Conservation (phyloP, 2,888 invertebrate genomes). For the Spisula solida region DNA sequence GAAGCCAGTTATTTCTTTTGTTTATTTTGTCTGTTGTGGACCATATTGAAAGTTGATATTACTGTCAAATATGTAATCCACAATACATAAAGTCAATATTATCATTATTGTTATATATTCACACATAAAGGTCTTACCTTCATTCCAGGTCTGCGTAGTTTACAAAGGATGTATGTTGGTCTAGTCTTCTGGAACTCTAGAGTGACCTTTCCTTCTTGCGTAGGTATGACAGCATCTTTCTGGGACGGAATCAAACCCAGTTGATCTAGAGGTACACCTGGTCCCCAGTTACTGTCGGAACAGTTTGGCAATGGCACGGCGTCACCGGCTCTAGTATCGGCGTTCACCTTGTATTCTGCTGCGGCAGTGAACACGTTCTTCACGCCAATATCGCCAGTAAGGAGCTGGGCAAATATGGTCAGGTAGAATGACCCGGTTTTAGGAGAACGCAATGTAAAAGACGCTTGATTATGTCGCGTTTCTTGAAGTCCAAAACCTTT, state of each 20-base stretch:
- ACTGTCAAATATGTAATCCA: no score
- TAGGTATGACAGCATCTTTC: constrained; percentile 79
- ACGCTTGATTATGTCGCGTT: constrained; percentile 85
- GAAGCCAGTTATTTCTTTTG: no score
- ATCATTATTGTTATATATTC: no score
- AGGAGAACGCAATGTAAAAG: constrained; percentile 86
- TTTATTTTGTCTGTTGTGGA: no score
- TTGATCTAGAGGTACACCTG: constrained; percentile 86
- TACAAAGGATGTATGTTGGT: constrained; percentile 89
- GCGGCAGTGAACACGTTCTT: constrained; percentile 87
- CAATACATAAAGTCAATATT: no score
- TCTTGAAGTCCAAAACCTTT: constrained; percentile 87
- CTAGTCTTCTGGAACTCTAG: constrained; percentile 93
- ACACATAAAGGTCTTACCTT: constrained; percentile 61
- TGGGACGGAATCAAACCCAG: constrained; percentile 85
- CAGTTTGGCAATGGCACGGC: constrained; percentile 86
- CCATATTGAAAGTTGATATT: no score
- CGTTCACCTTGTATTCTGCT: constrained; percentile 87
- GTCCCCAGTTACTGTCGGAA: constrained; percentile 87
- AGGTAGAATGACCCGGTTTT: constrained; percentile 85
- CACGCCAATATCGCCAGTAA: constrained; percentile 85
- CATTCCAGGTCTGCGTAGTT: constrained; percentile 86
- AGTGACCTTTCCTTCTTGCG: constrained; percentile 82
- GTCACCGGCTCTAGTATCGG: constrained; percentile 84
- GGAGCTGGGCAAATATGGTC: constrained; percentile 87